Base-by-base conservation (phyloP, 2,797 vertebrate species). In the Eleutherodactylus coqui region DNA sequence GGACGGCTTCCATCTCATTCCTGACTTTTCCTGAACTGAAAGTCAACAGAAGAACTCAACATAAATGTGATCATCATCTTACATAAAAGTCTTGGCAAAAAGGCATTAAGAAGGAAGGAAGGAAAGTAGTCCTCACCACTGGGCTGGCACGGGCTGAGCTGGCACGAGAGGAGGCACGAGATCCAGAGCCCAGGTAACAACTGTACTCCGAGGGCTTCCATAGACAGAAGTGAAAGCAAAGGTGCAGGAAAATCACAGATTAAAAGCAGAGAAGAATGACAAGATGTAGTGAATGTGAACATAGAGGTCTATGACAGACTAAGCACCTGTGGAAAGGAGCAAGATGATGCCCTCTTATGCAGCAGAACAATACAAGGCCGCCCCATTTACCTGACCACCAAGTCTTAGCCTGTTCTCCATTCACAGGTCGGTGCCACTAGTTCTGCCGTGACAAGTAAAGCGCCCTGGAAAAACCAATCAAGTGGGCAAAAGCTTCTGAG, bases 141-240 rank as follows among this genome's bases (percentile, higher is more conserved):
- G 97, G 97, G 91, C 97, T 99, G 88, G 97, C 97, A n/a, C 97
- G 96, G 76, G 97, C 97, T 27, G 97, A 98, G 90, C 97, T 97
- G 90, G 96, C 96, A 92, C 97, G 95, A 90, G 97, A 99, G 0
- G 97, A 98, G 1, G 97, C 93, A 8, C 96, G 95, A 77, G 97
- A 99, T 90, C 96, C 89, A 2, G 97, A 98, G 55, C 95, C 96
- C 88, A 96, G 91, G 92, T 96, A 95, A 55, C 94, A 92, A 27
- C 95, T 93, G 92, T 96, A 96, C 87, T 99, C 97, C 0, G 97
- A 97, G 19, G 96, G 95, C 97, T 98, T 91, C 79, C 58, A 69
- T 87, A 88, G 47, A 27, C 36, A 89, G 16, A 88, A 86, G 88
- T 34, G 79, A 79, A 36, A 62, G 2, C 3, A 64, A 85, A 82